These are phyloP conservation scores for Rhinolophus ferrumequinum DNA, from an alignment of 2,113 vertebrate species.

Conservation along the genomic window DNA sequence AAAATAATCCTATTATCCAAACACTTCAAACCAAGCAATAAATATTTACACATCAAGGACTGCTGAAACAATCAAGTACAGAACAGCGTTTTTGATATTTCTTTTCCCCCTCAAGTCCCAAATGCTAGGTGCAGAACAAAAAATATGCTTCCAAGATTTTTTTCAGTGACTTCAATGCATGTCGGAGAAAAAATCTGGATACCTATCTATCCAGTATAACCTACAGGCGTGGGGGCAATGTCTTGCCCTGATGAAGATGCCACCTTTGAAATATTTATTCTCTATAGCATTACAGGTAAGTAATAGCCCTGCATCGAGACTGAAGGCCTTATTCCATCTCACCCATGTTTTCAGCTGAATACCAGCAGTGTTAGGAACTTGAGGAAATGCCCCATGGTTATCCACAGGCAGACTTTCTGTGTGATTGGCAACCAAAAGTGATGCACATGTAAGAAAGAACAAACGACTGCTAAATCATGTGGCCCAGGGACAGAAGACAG, in stretches of 20 bases:
- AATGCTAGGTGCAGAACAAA: conserved; percentile 7
- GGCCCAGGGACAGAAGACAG: background rate
- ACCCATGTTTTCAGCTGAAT: background rate
- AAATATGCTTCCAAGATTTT: background rate
- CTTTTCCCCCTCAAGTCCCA: background rate
- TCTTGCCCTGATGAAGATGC: background rate
- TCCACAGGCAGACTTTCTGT: background rate
- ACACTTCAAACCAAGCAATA: background rate
- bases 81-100: background rate
- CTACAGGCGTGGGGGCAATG: background rate
- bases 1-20: background rate
- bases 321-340: background rate
- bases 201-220: background rate
- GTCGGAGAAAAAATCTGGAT: background rate
- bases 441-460: background rate
- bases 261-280: background rate
- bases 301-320: background rate
- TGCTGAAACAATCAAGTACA: background rate
- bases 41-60: background rate
- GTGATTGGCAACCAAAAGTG: background rate
- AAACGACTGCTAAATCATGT: background rate
- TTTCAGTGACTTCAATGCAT: background rate
- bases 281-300: background rate
- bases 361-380: background rate
- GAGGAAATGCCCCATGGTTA: background rate